Base-by-base conservation (phyloP, 2,113 vertebrate species). In the Ivindomyrus marchei region DNA sequence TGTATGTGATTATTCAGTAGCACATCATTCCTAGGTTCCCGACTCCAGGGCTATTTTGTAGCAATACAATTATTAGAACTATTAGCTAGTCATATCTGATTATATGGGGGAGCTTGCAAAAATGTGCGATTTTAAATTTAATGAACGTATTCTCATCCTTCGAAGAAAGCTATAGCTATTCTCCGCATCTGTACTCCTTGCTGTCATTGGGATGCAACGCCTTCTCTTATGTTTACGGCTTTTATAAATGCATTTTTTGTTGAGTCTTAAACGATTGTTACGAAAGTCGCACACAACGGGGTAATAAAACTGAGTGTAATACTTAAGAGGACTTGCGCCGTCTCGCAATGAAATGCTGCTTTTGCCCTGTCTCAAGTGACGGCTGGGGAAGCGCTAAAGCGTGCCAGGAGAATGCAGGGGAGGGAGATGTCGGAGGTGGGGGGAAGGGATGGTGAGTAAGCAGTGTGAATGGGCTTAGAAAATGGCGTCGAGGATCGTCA, bases 391-490 rank as follows among this genome's bases (percentile, higher is more conserved):
- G 92, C 92, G 93, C 88, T 89, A n/a, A 87, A 89, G 93, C 88
- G 89, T 92, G 62, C 93, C 95, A 94, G 95, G 21, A 85, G 84
- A 85, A 94, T 95, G 94, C 93, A 92, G 93, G 94, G 93, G 94
- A 94, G 93, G 91, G 93, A 91, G 94, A 94, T 94, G 93, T 91
- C 94, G 95, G 95, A 94, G 95, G 95, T 94, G 95, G 94, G 93
- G 46, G 94, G 93, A 92, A 91, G 95, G 94, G 93, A 94, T 94
- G 94, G 95, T 95, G 94, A 96, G 94, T 96, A 95, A 94, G 95
- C 96, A 94, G 94, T 95, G 95, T 94, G 95, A 96, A 95, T 95
- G 95, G 95, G 94, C 94, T 94, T 96, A 95, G 96, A 97, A 98
- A 97, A 98, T 97, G 97, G 97, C 97, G 97, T 95, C 96, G 90